These are phyloP conservation scores for Agonum fuliginosum DNA, from an alignment of 2,888 invertebrate genomes.

Conservation along the genomic window DNA sequence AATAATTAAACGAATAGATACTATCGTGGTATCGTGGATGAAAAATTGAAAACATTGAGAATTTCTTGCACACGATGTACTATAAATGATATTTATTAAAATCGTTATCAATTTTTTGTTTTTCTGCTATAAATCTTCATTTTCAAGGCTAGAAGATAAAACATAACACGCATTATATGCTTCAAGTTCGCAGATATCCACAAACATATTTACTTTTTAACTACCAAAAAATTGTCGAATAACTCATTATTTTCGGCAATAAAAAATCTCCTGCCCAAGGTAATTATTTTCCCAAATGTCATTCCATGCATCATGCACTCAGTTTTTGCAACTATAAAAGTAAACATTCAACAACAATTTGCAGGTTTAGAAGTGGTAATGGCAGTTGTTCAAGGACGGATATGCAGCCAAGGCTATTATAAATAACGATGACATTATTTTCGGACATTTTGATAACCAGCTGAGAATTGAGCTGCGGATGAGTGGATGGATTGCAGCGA, in stretches of 20 bases:
- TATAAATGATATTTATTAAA: background rate
- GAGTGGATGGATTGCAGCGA: background rate
- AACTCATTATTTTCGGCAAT: background rate
- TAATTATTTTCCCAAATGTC: background rate
- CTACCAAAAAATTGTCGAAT: background rate
- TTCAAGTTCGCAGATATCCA: background rate
- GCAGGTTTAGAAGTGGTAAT: slow-evolving; percentile 24
- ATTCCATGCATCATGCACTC: background rate
- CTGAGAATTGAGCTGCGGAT: slow-evolving; percentile 3
- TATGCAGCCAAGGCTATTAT: slow-evolving; percentile 27
- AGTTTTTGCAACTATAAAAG: slow-evolving; percentile 4
- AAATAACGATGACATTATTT: slow-evolving; percentile 52
- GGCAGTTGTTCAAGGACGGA: slow-evolving; percentile 44
- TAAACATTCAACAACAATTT: background rate
- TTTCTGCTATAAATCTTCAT: slow-evolving; percentile 1
- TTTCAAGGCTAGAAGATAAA: slow-evolving; percentile 6
- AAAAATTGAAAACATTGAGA: too few species aligned
- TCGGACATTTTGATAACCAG: background rate
- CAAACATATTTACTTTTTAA: background rate
- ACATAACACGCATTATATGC: slow-evolving; percentile 7
- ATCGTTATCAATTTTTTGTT: background rate
- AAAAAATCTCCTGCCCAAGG: background rate
- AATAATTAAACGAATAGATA: too few species aligned
- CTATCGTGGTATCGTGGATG: too few species aligned
- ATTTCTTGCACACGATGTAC: background rate